These are phyloP conservation scores for Julus scandinavius DNA, from an alignment of 2,888 invertebrate species.

Conservation along the genomic window DNA sequence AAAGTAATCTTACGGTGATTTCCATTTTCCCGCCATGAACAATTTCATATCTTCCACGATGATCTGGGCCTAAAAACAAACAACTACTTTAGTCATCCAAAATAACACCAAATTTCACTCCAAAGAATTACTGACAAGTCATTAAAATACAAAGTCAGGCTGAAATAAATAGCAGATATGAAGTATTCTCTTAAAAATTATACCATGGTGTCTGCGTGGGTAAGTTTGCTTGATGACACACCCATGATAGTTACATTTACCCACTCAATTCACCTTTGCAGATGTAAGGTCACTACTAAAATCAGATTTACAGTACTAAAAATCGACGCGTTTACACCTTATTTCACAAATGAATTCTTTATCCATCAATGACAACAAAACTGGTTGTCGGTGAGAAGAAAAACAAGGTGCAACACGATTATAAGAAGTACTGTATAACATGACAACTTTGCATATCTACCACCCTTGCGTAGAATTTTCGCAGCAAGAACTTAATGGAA, in stretches of 20 bases:
- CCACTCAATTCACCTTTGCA: constrained; percentile 19
- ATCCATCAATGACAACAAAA: neutral
- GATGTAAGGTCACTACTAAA: neutral
- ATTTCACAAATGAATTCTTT: neutral
- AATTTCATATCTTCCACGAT: constrained; percentile 85
- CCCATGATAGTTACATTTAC: constrained; percentile 22
- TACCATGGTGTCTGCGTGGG: neutral
- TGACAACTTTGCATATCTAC: too few species aligned
- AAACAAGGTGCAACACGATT: neutral
- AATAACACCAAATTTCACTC: neutral
- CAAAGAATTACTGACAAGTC: neutral
- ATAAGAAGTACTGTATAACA: neutral
- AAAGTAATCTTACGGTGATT: constrained; percentile 61
- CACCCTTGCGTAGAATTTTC: neutral
- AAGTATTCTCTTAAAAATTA: neutral
- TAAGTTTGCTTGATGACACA: neutral
- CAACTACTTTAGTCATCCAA: neutral
- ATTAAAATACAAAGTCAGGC: neutral
- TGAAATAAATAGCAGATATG: neutral
- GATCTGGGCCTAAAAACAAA: constrained; percentile 73
- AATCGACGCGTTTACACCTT: neutral
- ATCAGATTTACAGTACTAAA: neutral
- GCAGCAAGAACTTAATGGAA: neutral
- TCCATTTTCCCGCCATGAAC: constrained; percentile 74
- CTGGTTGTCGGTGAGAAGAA: neutral